A percentile compares a stretch with the other conserved stretches of the same genome.
Evolutionary conservation across 2,797 vertebrate species (phyloP).

Genomic region (Phoebastria nigripes): DNA sequence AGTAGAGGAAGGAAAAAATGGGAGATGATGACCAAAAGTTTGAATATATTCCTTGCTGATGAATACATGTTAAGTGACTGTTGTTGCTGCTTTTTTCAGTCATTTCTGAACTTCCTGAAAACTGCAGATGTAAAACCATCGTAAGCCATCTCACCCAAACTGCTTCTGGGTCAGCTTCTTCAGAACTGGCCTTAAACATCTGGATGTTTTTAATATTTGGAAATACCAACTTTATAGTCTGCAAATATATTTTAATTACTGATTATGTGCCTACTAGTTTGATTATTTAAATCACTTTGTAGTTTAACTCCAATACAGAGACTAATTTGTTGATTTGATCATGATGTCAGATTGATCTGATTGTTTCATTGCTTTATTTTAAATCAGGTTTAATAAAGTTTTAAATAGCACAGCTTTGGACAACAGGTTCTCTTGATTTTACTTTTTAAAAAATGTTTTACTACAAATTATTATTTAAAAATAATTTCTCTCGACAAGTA

Average conservation of each 20-base stretch:
- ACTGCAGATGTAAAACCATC: not conserved
- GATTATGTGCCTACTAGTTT: not conserved
- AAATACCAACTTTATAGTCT: not conserved
- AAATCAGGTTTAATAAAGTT: not conserved
- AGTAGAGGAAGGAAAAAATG: not conserved
- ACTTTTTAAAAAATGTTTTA: not conserved
- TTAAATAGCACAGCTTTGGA: not conserved
- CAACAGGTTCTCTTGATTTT: not conserved
- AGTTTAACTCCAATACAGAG: not conserved
- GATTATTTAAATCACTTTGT: not conserved
- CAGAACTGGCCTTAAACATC: not conserved
- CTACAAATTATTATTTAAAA: not conserved
- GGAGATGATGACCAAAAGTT: not conserved
- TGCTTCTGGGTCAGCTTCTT: not conserved
- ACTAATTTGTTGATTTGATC: not conserved
- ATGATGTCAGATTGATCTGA: not conserved
- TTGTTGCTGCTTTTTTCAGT: not conserved
- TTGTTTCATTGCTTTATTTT: not conserved
- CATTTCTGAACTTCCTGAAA: not conserved
- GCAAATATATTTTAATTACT: not conserved
- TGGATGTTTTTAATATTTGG: not conserved
- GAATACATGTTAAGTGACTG: not conserved
- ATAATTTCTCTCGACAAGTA: not conserved
- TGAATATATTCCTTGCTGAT: not conserved
- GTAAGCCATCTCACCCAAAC: not conserved